These are phyloP conservation scores for Strongylocentrotus purpuratus DNA, from an alignment of 35 echinoderm and acorn worm genomes.

Conservation along the genomic window DNA sequence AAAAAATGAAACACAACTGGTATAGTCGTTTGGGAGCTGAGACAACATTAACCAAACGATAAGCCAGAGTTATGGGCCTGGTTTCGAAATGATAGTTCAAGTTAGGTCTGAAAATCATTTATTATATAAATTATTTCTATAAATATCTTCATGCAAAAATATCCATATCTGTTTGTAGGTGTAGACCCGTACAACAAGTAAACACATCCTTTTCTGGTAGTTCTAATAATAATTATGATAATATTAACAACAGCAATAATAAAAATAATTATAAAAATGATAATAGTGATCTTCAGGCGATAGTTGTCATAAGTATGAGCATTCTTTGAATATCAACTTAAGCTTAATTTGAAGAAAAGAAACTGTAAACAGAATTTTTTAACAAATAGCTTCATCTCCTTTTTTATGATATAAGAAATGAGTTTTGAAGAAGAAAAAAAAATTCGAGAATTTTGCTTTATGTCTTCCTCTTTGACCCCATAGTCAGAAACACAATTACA, in stretches of 20 bases:
- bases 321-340: too few species aligned
- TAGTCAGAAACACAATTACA: not conserved
- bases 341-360: too few species aligned
- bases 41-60: not conserved
- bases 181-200: too few species aligned
- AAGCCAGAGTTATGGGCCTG: not conserved
- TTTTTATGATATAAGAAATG: not conserved
- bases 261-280: too few species aligned
- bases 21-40: not conserved
- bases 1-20: not conserved
- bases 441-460: not conserved
- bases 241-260: too few species aligned
- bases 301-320: too few species aligned
- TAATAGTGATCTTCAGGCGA: too few species aligned
- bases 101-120: too few species aligned
- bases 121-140: not conserved
- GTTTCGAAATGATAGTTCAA: not conserved
- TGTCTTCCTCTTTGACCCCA: not conserved
- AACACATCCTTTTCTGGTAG: too few species aligned
- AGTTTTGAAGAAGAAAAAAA: not conserved
- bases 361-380: not conserved
- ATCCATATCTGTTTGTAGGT: too few species aligned
- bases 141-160: not conserved
- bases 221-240: too few species aligned
- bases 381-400: not conserved